phyloP scores from a whole-genome alignment of 2,797 vertebrate genomes.

The Xiphophorus birchmanni region DNA sequence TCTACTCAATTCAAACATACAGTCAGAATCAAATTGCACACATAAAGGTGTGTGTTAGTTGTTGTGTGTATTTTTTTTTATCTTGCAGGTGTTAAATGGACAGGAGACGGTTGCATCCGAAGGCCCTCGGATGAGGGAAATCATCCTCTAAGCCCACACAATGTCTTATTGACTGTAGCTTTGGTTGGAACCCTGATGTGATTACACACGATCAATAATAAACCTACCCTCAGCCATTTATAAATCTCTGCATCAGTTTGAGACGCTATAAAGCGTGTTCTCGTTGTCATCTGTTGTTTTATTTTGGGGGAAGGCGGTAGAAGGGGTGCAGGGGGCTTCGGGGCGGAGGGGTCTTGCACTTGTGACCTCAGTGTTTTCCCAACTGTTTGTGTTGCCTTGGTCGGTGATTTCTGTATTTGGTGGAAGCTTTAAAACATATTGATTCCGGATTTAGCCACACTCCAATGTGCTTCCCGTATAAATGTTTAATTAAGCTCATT shows the following conservation, averaged over 20 bases:
- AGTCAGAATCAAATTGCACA: constrained; percentile 1
- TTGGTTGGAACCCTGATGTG: constrained; percentile 41
- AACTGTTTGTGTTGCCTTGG: constrained; percentile 50
- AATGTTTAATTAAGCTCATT: constrained; percentile 32
- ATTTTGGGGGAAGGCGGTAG: constrained; percentile 4
- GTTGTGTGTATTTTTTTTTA: constrained; percentile 8
- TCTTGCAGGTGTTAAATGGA: constrained; percentile 31
- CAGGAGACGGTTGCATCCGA: constrained; percentile 45
- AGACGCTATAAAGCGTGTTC: constrained; percentile 37
- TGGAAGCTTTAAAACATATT: constrained; percentile 31
- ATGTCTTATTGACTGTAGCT: constrained; percentile 40
- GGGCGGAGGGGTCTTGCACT: constrained; percentile 50
- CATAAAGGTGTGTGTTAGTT: constrained; percentile 6
- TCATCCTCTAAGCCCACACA: constrained; percentile 25
- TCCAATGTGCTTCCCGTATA: constrained; percentile 20
- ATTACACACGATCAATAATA: constrained; percentile 53
- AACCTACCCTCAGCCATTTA: constrained; percentile 24
- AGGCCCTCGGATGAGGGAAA: constrained; percentile 29
- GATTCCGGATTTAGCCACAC: constrained; percentile 42
- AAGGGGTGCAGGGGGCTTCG: neutral
- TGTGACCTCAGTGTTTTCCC: constrained; percentile 68
- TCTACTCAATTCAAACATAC: constrained; percentile 8
- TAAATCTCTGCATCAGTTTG: constrained; percentile 24
- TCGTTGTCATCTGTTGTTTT: constrained; percentile 50
- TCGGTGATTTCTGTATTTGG: constrained; percentile 41